Base-by-base conservation (phyloP, 2,797 vertebrate species). In the Apodemus agrarius region DNA sequence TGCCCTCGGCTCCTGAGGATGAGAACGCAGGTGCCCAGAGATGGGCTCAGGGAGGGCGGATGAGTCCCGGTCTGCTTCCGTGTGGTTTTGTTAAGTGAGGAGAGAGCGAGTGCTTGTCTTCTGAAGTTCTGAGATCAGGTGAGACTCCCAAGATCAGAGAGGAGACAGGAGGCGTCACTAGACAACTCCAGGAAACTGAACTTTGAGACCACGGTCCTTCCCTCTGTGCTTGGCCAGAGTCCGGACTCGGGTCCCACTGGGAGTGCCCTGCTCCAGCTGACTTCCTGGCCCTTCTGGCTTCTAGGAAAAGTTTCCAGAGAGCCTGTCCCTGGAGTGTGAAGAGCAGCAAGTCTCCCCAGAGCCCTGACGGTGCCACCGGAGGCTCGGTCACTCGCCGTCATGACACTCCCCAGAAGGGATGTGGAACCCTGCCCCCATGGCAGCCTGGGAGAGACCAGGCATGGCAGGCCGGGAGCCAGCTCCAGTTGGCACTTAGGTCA, bases 91-190 rank as follows among this genome's bases (percentile, higher is more conserved):
- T 67, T 75, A 95, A 96, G 46, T 75, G 57, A 91, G 61, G 67
- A 10, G 89, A 95, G 81, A 88, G 89, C 94, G 81, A 88, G 59
- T 49, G 21, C 43, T 93, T 95, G 97, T 97, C 97, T 94, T 96
- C 89, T 93, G 91, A 97, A 97, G 95, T 95, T 86, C 92, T 96
- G 93, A 98, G 93, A 96, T 97, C 91, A 97, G 94, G 91, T 69
- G 96, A 97, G 97, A 97, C 96, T 97, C 96, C 91, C 89, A 88
- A 97, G 95, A 96, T 95, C 93, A 91, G 90, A 97, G 96, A 96
- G 96, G 81, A 97, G 69, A 59, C 34, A 43, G 74, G 76, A 49
- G 87, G 34, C 61, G 84, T 94, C 80, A n/a, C 69, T 67, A 92
- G 82, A 92, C 94, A 83, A 78, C 94, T 96, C 93, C 85, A 59